Base-by-base conservation (phyloP, 2,888 invertebrate species). In the Drosophila neonasuta region DNA sequence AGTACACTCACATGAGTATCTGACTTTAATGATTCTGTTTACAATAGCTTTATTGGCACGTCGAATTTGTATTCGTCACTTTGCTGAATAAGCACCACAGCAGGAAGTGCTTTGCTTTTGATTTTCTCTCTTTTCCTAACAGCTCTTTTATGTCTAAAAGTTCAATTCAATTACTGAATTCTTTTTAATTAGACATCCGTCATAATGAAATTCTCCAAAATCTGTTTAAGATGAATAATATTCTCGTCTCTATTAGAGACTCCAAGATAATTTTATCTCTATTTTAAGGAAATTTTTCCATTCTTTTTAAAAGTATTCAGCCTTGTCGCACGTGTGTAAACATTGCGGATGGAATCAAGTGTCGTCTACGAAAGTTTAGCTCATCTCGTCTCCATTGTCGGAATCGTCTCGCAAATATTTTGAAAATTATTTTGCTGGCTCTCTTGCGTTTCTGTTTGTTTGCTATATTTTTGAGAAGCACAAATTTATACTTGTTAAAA, bases 261-360 rank as follows among this genome's bases (percentile, higher is more conserved):
- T 41, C 11, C 7, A 24, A 24, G 11, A 2, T 41, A 1, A 8
- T 9, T 9, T 52, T 52, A 52, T 52, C 41, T 52, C 7, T 5
- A 9, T 4, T 42, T 17, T 10, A n/a, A 3, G 36, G 5, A n/a
- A 20, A 15, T 29, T 39, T 46, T 34, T 34, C 20, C 15, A 39
- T 32, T 61, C 24, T 10, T 13, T 6, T 2, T n/a, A 4, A 13
- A 49, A 24, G 39, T 46, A 59, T 59, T 45, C 34, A 45, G 49
- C 59, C 41, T 60, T 73, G 73, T 45, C 58, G 57, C 83, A 80
- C 79, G 79, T 80, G 83, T 56, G 61, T 45, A 72, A 73, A 78
- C 61, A 70, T 71, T 74, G 80, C 83, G 73, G 83, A 76, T 80
- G 78, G 76, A 80, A 80, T 73, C 78, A 80, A 79, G 65, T 72